These are phyloP conservation scores for Falco naumanni DNA, from an alignment of 2,797 vertebrate genomes.

Conservation along the genomic window DNA sequence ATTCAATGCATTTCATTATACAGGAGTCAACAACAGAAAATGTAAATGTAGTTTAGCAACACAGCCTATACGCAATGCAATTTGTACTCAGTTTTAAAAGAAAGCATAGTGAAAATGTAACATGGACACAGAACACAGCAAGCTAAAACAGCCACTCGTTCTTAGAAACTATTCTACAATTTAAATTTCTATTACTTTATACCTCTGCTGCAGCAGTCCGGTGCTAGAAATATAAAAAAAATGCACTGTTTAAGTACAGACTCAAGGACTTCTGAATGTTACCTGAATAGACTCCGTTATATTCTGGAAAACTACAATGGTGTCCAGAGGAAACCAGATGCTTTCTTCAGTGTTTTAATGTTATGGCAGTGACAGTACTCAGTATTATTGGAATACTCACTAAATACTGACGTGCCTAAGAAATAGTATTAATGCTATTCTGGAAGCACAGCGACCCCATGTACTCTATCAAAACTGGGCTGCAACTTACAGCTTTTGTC, in stretches of 20 bases:
- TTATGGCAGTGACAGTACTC: neutral
- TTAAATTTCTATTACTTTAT: neutral
- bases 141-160: neutral
- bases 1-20: rapidly evolving
- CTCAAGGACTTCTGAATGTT: neutral
- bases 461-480: neutral
- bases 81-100: neutral
- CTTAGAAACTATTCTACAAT: neutral
- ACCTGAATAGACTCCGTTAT: neutral
- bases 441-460: neutral
- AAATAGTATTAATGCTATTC: neutral
- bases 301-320: neutral
- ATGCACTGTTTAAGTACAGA: neutral
- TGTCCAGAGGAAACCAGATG: neutral
- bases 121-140: neutral
- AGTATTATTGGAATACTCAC: neutral
- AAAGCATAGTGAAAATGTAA: neutral
- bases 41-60: neutral
- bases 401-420: neutral
- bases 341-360: neutral
- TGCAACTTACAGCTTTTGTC: neutral
- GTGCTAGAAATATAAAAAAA: neutral
- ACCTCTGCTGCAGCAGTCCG: neutral
- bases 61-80: neutral
- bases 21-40: neutral